Evolutionary conservation across 1,140 invertebrate species (phyloP).

Genomic region (Stegodyphus mimosarum): DNA sequence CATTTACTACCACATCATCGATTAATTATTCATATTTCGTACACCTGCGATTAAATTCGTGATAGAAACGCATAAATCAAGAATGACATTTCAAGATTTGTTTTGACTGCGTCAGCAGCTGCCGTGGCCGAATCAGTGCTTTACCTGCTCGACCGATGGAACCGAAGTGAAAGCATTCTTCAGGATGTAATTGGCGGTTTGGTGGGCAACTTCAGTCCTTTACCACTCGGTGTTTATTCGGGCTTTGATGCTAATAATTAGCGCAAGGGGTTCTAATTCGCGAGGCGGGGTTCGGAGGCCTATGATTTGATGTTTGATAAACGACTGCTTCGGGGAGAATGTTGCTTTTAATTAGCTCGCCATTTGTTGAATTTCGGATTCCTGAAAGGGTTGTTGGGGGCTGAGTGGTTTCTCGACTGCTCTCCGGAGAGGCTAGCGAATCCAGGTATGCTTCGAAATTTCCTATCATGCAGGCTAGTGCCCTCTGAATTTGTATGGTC

Average conservation of each 20-base stretch:
- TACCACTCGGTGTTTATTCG: constrained; percentile 43
- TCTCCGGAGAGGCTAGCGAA: not conserved
- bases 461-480: not conserved
- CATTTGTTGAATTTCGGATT: constrained; percentile 20
- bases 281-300: constrained; percentile 27
- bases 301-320: constrained; percentile 57
- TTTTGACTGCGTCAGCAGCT: not conserved
- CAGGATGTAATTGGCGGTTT: constrained; percentile 41
- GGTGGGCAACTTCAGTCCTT: constrained; percentile 3
- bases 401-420: not conserved
- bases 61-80: too few species aligned
- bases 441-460: not conserved
- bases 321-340: constrained; percentile 32
- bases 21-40: too few species aligned
- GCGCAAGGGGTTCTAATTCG: constrained; percentile 48
- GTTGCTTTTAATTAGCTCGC: constrained; percentile 49
- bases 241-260: constrained; percentile 55
- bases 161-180: constrained; percentile 20
- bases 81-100: not conserved
- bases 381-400: constrained; percentile 24
- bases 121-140: too few species aligned
- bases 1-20: not conserved
- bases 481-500: not conserved
- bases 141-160: not conserved
- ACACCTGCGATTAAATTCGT: too few species aligned